Evolutionary conservation across 2,888 invertebrate species (phyloP), one percentile per base, ranked within the genome.

Genomic region (Psococerastis gibbosa): DNA sequence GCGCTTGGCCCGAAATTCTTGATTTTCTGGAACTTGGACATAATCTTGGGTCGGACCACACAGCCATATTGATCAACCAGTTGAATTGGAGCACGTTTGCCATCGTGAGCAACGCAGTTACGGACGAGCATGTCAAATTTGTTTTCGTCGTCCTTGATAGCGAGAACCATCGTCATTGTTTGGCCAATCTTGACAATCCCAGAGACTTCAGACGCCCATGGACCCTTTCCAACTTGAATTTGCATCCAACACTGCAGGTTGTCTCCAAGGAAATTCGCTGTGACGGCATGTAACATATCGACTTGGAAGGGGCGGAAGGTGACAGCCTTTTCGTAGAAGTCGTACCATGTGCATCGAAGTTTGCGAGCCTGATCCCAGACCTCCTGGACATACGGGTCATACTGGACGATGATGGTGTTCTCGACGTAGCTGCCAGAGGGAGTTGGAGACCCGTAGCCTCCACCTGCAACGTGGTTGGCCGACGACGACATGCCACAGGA

Each of bases 221-320:
- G 91, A 51, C 91, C 91, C 60, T 91, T 91, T 45, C 91, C 91
- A 35, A 89, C 89, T 64, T 91, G 91, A 54, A 91, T 91, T 63
- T 91, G 91, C 91, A 91, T 91, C 91, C 91, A 91, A 64, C 91
- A 91, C 60, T 91, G 89, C 54, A 91, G 67, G 66, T 91, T 91
- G 63, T 91, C 91, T 22, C 91, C 91, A 53, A 91, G 72, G 73
- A 91, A 91, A 68, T 91, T 91, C 41, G 91, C 91, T 0, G 89
- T 88, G 35, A 91, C 89, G 1, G 89, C 91, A 60, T 91, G 88
- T 53, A 91, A 62, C 87, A 89, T 91, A 60, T 91, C 91, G 31
- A 91, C 91, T 68, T 88, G 87, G 78, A 91, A 91, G 22, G 91
- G 91, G 56, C 89, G 70, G 69, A 91, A 91, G 32, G 89, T 88